phyloP scores from a whole-genome alignment of 2,113 vertebrate genomes.

The Plotosus lineatus region DNA sequence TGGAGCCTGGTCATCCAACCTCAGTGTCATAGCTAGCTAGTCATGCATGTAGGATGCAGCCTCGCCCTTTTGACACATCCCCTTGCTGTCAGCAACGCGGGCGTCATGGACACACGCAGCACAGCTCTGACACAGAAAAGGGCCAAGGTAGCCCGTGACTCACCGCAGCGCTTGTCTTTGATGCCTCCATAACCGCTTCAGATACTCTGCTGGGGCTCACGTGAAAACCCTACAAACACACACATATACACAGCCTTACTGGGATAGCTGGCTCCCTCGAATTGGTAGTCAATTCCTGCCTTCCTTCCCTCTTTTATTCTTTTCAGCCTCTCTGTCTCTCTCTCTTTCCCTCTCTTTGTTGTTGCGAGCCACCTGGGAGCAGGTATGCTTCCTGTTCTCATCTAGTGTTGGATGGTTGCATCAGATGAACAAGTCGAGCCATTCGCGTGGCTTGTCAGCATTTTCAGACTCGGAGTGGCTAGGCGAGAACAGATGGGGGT shows the following conservation, averaged over 20 bases:
- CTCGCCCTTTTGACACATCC: conserved; percentile 45
- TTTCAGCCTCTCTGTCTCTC: conserved; percentile 2
- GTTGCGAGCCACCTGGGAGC: conserved; percentile 30
- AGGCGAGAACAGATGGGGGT: conserved; percentile 54
- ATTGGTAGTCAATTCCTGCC: neutral
- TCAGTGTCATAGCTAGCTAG: conserved; percentile 31
- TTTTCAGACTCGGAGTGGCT: conserved; percentile 64
- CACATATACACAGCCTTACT: conserved; percentile 64
- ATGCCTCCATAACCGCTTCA: conserved; percentile 79
- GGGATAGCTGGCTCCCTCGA: conserved; percentile 40
- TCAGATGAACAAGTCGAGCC: conserved; percentile 18
- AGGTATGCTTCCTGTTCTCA: conserved; percentile 25
- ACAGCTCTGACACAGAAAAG: conserved; percentile 36
- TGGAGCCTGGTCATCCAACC: conserved; percentile 11
- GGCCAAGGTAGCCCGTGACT: conserved; percentile 71
- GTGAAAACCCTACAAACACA: conserved; percentile 80
- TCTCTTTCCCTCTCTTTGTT: conserved; percentile 7
- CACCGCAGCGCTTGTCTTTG: conserved; percentile 79
- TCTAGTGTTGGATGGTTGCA: conserved; percentile 36
- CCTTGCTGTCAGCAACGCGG: conserved; percentile 6
- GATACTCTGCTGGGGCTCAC: conserved; percentile 80
- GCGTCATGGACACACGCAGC: conserved; percentile 7
- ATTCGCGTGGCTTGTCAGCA: conserved; percentile 31
- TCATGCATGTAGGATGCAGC: conserved; percentile 67
- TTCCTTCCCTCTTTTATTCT: conserved; percentile 22